Evolutionary conservation across 2,888 invertebrate genomes (phyloP).

Genomic region (Diachrysia chrysitis): DNA sequence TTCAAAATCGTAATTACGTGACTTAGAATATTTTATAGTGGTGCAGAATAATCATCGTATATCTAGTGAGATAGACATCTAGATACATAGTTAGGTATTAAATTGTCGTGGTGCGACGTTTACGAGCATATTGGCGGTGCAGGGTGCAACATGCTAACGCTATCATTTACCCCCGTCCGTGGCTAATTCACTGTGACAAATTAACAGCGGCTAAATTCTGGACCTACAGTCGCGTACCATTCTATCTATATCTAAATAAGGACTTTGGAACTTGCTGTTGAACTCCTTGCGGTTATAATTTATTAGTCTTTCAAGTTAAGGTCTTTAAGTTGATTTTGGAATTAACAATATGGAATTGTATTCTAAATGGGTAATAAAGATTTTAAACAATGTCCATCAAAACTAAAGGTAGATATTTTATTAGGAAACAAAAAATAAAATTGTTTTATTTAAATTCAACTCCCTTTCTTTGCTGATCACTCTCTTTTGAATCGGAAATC

Average conservation of each 20-base stretch:
- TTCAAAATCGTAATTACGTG: slow-evolving; percentile 54
- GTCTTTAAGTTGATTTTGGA: neutral
- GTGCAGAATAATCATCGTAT: slow-evolving; percentile 57
- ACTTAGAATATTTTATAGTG: slow-evolving; percentile 60
- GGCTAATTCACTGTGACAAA: slow-evolving; percentile 89
- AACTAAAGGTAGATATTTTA: too few relatives aligned
- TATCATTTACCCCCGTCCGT: slow-evolving; percentile 86
- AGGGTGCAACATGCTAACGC: slow-evolving; percentile 88
- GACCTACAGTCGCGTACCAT: slow-evolving; percentile 65
- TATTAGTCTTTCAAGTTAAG: neutral
- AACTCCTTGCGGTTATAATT: slow-evolving; percentile 11
- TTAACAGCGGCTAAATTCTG: slow-evolving; percentile 87
- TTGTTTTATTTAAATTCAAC: too few relatives aligned
- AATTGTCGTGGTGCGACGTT: slow-evolving; percentile 82
- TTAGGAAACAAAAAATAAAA: too few relatives aligned
- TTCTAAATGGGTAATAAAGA: neutral
- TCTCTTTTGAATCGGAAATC: too few relatives aligned
- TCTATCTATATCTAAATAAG: slow-evolving; percentile 34
- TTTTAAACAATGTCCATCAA: neutral
- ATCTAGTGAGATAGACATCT: slow-evolving; percentile 77
- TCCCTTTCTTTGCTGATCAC: too few relatives aligned
- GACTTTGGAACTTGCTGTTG: slow-evolving; percentile 19
- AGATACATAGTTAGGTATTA: slow-evolving; percentile 82
- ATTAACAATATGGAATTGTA: neutral
- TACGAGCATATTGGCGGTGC: slow-evolving; percentile 87